Evolutionary conservation across 1,140 invertebrate species (phyloP).

Genomic region (Aplysia californica): DNA sequence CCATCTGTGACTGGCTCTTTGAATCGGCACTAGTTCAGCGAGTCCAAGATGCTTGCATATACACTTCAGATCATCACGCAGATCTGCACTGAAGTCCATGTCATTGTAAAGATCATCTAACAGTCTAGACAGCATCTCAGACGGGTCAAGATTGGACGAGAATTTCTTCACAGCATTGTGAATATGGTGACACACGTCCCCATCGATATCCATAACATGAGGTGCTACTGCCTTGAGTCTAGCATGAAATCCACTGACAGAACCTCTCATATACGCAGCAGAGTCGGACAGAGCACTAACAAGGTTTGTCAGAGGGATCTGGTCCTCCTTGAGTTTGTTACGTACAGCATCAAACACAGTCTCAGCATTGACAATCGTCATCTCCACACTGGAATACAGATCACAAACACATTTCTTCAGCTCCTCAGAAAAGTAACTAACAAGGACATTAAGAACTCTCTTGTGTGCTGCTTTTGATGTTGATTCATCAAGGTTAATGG

Average conservation of each 20-base stretch:
- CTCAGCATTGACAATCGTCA: neutral
- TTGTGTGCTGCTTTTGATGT: neutral
- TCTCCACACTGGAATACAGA: neutral
- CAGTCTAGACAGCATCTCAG: neutral
- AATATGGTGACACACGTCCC: neutral
- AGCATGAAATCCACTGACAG: neutral
- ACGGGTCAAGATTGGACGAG: neutral
- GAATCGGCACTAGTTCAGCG: neutral
- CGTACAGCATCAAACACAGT: neutral
- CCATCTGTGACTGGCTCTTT: conserved; percentile 2
- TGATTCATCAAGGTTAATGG: neutral
- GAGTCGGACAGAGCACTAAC: neutral
- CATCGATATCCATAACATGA: neutral
- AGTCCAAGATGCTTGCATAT: neutral
- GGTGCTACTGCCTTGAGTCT: neutral
- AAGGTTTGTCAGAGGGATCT: neutral
- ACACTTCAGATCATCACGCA: neutral
- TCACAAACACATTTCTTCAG: neutral
- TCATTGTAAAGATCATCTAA: neutral
- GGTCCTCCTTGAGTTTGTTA: neutral
- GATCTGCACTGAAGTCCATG: neutral
- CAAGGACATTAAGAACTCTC: neutral
- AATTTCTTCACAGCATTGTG: conserved; percentile 2
- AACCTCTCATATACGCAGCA: neutral
- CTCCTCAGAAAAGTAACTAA: neutral